Evolutionary conservation across 2,888 invertebrate species (phyloP), one percentile per base, ranked within the genome.

Genomic region (Polyommatus icarus): DNA sequence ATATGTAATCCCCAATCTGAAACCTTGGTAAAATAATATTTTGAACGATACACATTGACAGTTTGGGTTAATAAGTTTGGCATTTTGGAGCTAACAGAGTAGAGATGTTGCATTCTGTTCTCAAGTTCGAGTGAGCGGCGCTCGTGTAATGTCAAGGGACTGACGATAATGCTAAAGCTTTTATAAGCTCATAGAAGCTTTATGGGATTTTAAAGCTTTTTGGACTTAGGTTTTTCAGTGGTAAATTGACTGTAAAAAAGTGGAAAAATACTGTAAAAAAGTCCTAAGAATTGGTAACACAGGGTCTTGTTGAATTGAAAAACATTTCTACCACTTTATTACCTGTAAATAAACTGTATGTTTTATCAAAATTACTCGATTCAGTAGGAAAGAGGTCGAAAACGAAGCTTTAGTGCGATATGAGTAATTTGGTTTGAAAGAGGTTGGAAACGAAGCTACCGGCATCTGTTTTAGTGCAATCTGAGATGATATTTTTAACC

Each of bases 101-200:
- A 54, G 71, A 78, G 76, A 76, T 76, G 29, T 77, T 77, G 75
- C 78, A 76, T 80, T 79, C 71, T 67, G 71, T 40, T 36, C 73
- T 78, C 83, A 82, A 82, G 83, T 80, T 78, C 83, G 82, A 83
- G 84, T 83, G 83, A 84, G 80, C 71, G 84, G 82, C 78, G 78
- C 75, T 80, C 82, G 82, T 81, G 81, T 84, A 84, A 83, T 84
- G 84, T 84, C 84, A 84, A 84, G 84, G 84, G 81, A 80, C 76
- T 76, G 77, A 20, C 78, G 76, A 80, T 79, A 78, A 78, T 77
- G 75, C 76, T 78, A 71, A 76, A 29, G 78, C 78, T 71, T 57
- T 72, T 77, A 73, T 77, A 29, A 76, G 67, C 67, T 67, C 7
- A 67, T 29, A 29, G 67, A 24, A 15, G 15, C 67, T 67, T 67